Conservation (phyloP, 2,888 invertebrate species). For the Diogma glabrata region DNA sequence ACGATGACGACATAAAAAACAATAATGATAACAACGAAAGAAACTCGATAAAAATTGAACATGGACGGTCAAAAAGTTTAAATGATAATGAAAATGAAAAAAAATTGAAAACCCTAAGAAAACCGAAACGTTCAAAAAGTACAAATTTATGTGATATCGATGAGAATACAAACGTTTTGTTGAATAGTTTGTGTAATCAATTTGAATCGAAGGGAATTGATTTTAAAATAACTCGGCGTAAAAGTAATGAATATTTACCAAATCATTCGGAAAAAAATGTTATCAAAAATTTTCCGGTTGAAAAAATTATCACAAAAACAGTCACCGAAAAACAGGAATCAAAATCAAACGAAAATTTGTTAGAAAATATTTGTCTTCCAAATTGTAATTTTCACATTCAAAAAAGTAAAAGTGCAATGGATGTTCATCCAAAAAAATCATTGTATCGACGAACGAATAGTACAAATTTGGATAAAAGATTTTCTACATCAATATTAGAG, state of each 20-base stretch:
- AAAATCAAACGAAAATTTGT: not conserved
- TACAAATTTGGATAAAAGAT: constrained; percentile 20
- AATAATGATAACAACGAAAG: not conserved
- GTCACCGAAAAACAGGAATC: too few relatives aligned
- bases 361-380: too few relatives aligned
- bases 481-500: constrained; percentile 31
- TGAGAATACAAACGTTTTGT: constrained; percentile 9
- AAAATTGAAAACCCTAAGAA: constrained; percentile 8
- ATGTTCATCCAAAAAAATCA: constrained; percentile 22
- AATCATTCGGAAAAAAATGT: not conserved
- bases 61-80: not conserved
- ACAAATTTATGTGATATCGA: constrained; percentile 13
- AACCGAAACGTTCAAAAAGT: constrained; percentile 12
- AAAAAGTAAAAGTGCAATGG: constrained; percentile 19
- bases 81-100: not conserved
- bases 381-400: constrained; percentile 1
- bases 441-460: constrained; percentile 31
- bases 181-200: too few relatives aligned
- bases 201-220: constrained; percentile 16
- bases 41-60: not conserved
- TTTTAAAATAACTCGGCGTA: constrained; percentile 17
- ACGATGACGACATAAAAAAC: not conserved
- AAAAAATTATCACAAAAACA: not conserved
- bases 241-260: too few relatives aligned
- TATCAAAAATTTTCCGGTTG: constrained; percentile 9